Conservation (phyloP, 2,113 vertebrate genomes). For the Emydocephalus ijimae region DNA sequence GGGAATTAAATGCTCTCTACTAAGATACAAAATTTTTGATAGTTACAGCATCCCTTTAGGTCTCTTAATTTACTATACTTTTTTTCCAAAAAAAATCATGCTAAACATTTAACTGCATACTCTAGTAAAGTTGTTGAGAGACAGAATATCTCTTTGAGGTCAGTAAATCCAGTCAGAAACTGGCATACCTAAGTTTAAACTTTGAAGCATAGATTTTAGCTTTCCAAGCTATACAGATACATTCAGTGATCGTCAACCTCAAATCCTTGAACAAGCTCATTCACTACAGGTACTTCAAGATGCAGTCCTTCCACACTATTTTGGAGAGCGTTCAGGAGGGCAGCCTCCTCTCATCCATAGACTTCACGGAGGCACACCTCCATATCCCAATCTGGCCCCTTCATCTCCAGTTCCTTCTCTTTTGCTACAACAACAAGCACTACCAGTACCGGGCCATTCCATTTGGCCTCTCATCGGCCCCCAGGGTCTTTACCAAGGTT, state of each 20-base stretch:
- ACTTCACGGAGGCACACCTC: no score
- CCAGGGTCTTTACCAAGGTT: no score
- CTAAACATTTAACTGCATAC: not conserved
- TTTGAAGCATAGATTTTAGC: not conserved
- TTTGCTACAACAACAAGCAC: no score
- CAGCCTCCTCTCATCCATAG: no score
- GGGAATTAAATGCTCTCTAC: not conserved
- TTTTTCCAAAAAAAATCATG: not conserved
- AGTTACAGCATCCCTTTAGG: not conserved
- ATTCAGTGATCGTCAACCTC: not conserved
- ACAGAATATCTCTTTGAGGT: not conserved
- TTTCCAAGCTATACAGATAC: not conserved
- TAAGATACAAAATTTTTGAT: not conserved
- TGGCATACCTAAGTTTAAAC: not conserved
- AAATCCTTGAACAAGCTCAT: no score
- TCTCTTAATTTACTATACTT: not conserved
- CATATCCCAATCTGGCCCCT: no score
- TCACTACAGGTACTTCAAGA: no score
- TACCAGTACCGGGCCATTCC: no score
- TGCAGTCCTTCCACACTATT: no score
- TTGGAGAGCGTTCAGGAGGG: no score
- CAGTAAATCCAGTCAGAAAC: not conserved
- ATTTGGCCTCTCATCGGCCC: no score
- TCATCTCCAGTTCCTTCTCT: no score
- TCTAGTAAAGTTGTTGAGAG: not conserved